A percentile compares a stretch with the other conserved stretches of the same genome.
phyloP scores from a whole-genome alignment of 2,888 invertebrate species.

The Epinotia bilunana region DNA sequence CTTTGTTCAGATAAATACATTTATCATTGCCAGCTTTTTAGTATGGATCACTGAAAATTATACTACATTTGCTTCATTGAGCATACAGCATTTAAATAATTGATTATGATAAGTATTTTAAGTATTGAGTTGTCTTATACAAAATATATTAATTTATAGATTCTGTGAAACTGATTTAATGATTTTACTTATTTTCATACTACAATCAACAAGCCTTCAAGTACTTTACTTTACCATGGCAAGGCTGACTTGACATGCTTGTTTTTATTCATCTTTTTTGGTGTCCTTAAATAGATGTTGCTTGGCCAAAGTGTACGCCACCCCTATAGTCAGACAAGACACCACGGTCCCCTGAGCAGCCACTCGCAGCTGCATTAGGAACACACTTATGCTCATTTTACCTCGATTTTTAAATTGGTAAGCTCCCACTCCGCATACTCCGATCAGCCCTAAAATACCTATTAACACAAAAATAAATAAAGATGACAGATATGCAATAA shows the following conservation, averaged over 20 bases:
- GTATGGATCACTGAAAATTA: neutral
- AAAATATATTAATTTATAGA: neutral
- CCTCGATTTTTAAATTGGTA: conserved; percentile 90
- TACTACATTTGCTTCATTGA: neutral
- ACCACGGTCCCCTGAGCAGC: conserved; percentile 94
- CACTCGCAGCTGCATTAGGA: conserved; percentile 93
- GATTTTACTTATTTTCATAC: neutral
- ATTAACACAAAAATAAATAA: conserved; percentile 50
- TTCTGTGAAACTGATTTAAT: conserved; percentile 1
- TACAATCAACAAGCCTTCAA: neutral
- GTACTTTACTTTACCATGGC: neutral
- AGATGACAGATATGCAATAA: neutral
- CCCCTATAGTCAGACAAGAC: conserved; percentile 88
- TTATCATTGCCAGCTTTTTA: no score
- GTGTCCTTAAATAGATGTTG: conserved; percentile 75
- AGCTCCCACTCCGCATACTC: conserved; percentile 88
- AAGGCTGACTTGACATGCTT: neutral
- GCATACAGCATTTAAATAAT: neutral
- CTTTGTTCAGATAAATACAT: neutral
- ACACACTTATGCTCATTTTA: conserved; percentile 92
- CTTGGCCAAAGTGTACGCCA: conserved; percentile 87
- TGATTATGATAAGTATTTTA: neutral
- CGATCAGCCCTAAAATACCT: conserved; percentile 89
- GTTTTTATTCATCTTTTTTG: conserved; percentile 59
- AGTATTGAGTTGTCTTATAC: neutral